A percentile compares a stretch with the other conserved stretches of the same genome.
Conservation (phyloP, 1,140 invertebrate species). For the Lepidurus arcticus region DNA sequence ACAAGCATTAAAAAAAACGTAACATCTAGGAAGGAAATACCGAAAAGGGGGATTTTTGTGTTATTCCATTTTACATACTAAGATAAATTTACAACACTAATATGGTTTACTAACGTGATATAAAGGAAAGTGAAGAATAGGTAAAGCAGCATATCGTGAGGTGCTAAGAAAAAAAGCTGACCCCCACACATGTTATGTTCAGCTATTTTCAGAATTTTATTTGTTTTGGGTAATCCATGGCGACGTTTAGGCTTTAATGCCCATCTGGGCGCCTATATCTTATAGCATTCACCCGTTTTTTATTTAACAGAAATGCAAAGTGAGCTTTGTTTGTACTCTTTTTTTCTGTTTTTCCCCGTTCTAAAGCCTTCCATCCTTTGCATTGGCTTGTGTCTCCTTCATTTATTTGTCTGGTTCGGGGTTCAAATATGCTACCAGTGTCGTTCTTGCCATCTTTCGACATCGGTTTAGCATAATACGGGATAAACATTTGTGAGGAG, state of each 20-base stretch:
- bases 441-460: neutral
- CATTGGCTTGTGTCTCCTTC: conserved; percentile 8
- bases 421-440: neutral
- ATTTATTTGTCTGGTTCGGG: conserved; percentile 5
- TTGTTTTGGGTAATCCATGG: neutral
- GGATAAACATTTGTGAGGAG: neutral
- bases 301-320: neutral
- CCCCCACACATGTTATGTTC: neutral
- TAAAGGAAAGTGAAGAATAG: neutral
- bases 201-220: neutral
- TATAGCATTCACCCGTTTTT: neutral
- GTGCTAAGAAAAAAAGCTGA: neutral
- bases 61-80: conserved; percentile 22
- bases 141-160: neutral
- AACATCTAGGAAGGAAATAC: neutral
- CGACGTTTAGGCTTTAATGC: neutral
- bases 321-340: too few relatives aligned
- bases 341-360: neutral
- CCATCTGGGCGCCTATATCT: neutral
- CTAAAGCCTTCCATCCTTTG: neutral
- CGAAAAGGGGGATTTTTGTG: neutral
- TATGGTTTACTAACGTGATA: conserved; percentile 22
- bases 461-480: neutral
- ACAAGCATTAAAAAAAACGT: conserved; percentile 3
- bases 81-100: conserved; percentile 5